Base-by-base conservation (phyloP, 2,797 vertebrate species). In the Helostoma temminkii region DNA sequence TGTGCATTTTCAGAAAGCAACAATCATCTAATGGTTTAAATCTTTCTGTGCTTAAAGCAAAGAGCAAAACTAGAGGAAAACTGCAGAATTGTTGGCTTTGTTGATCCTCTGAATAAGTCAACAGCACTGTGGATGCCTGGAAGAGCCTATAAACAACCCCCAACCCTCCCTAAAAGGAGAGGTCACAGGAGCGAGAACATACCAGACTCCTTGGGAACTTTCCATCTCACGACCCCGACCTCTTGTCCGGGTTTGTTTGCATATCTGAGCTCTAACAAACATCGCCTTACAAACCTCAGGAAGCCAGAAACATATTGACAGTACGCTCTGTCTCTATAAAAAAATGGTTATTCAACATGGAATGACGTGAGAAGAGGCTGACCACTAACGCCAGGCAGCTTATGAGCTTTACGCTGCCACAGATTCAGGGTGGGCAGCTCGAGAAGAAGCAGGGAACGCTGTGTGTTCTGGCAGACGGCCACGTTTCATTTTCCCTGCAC, bases 161-260 rank as follows among this genome's bases (percentile, higher is more conserved):
- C 54, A 16, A 45, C 55, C 46, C 48, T 26, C 34, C 74, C 26
- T 15, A 16, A 22, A 60, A 74, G 50, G 28, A 60, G 65, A 71
- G 74, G 87, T 80, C 76, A 77, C 16, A 8, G 63, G 74, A 71
- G 32, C 62, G 30, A 9, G 58, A 87, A 87, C 90, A 91, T 91
- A 83, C 90, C 90, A 86, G 77, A 76, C 71, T 80, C 47, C 68
- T 71, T 81, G 80, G 86, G 89, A 93, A 94, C 90, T 92, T 93
- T 93, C 81, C 70, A 49, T 89, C 81, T 83, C 50, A 19, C 21
- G 87, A 89, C 86, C 88, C 53, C 43, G 77, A 86, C 88, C 90
- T 81, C 55, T 28, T 54, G 63, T 60, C 21, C 53, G 9, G 10
- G 30, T 55, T 5, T 63, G 77, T 78, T 86, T 78, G 54, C 46